These are phyloP conservation scores for Lasioglossum villosulum DNA, from an alignment of 2,888 invertebrate species.

Conservation along the genomic window DNA sequence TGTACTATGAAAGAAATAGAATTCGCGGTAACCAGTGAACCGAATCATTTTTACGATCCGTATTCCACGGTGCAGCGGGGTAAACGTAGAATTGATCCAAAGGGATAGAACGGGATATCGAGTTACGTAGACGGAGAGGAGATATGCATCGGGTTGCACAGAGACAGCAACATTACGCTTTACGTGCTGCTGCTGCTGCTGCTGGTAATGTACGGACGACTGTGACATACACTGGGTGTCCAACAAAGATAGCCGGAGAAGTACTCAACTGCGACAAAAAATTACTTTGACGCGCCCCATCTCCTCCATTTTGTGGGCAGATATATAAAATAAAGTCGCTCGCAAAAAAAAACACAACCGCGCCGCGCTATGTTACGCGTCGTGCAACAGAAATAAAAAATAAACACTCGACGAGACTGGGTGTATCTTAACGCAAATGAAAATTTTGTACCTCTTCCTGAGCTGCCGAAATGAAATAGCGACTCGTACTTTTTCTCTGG, in stretches of 20 bases:
- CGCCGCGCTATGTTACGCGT: not conserved
- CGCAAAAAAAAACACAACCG: not conserved
- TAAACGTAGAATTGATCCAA: slow-evolving; percentile 38
- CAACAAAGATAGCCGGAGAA: not conserved
- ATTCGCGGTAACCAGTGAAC: not conserved
- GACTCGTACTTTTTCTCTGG: not conserved
- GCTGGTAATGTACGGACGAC: slow-evolving; percentile 13
- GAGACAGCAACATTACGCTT: slow-evolving; percentile 21
- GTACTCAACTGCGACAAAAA: not conserved
- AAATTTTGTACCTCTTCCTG: not conserved
- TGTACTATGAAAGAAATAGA: not conserved
- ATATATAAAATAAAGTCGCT: not conserved
- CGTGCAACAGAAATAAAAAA: not conserved
- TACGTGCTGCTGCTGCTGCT: not conserved
- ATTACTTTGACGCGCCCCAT: not conserved
- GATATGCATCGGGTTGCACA: not conserved
- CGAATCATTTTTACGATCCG: not conserved
- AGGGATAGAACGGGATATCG: slow-evolving; percentile 26
- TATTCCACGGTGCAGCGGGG: not conserved
- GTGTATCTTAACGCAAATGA: not conserved
- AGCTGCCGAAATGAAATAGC: not conserved
- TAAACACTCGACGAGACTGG: not conserved
- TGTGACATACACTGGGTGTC: slow-evolving; percentile 19
- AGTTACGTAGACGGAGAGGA: slow-evolving; percentile 6
- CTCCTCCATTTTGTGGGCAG: not conserved